phyloP scores from a whole-genome alignment of 35 echinoderm and acorn worm species.

The Nesometra sesokonis region DNA sequence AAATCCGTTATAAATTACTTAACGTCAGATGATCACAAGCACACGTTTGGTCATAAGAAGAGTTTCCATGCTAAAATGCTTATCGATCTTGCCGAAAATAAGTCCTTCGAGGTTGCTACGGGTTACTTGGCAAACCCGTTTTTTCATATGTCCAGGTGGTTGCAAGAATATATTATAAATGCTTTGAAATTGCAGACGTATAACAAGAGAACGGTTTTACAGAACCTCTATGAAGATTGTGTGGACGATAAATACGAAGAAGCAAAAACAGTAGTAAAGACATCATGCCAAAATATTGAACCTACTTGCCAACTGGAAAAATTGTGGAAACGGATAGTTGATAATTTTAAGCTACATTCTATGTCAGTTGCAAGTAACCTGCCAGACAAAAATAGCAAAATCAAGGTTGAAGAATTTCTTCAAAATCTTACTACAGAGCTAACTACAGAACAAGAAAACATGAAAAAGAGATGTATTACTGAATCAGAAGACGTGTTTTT shows the following conservation, averaged over 20 bases:
- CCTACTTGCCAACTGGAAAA: slow-evolving; percentile 4
- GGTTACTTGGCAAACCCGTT: not conserved
- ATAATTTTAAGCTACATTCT: too few relatives aligned
- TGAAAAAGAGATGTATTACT: not conserved
- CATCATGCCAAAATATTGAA: not conserved
- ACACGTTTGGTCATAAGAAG: not conserved
- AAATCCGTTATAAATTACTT: too few relatives aligned
- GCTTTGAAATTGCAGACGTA: too few relatives aligned
- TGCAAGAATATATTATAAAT: too few relatives aligned
- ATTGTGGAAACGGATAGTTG: not conserved
- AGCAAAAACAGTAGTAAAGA: slow-evolving; percentile 8
- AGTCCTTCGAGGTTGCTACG: not conserved
- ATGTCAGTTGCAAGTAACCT: too few relatives aligned
- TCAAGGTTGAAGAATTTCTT: not conserved
- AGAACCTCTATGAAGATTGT: not conserved
- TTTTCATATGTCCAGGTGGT: not conserved
- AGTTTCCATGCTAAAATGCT: not conserved
- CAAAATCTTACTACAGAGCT: not conserved
- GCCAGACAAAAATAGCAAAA: not conserved
- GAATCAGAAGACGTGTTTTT: slow-evolving; percentile 2
- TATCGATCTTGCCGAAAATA: not conserved
- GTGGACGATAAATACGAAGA: slow-evolving; percentile 17
- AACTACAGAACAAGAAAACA: not conserved
- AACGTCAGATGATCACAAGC: not conserved
- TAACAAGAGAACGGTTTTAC: too few relatives aligned